Conservation (phyloP, 2,797 vertebrate species). For the Dromococcyx pavoninus region DNA sequence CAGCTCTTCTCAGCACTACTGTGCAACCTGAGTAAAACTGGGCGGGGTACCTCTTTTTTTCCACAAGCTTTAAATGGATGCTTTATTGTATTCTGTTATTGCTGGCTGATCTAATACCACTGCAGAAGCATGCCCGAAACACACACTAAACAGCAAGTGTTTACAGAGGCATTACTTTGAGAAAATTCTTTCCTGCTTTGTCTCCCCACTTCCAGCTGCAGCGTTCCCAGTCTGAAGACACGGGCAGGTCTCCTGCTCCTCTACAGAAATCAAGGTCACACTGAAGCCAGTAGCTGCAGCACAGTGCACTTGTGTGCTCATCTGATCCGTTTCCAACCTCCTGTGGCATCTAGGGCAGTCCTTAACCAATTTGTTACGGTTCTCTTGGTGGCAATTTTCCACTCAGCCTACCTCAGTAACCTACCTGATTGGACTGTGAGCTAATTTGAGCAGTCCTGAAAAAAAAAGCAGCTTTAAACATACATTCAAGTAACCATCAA, state of each 20-base stretch:
- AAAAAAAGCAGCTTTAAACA: not conserved
- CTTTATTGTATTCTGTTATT: not conserved
- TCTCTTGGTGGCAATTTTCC: not conserved
- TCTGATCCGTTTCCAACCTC: not conserved
- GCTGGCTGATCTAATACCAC: not conserved
- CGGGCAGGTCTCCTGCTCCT: not conserved
- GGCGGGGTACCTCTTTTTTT: not conserved
- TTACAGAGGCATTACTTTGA: not conserved
- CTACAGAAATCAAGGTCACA: fast-evolving
- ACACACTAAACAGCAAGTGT: not conserved
- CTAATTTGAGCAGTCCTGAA: not conserved
- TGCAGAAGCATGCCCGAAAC: not conserved
- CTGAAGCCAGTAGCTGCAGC: not conserved
- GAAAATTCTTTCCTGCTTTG: not conserved
- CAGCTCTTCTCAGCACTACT: not conserved
- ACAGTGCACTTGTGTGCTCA: not conserved
- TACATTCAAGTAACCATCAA: not conserved
- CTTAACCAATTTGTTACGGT: not conserved
- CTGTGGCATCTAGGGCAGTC: not conserved
- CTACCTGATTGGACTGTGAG: fast-evolving
- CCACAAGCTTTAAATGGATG: not conserved
- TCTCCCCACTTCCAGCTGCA: not conserved
- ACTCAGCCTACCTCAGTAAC: not conserved
- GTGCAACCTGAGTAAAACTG: not conserved
- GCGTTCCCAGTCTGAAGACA: not conserved